Base-by-base conservation (phyloP, 2,113 vertebrate species). In the Syrmaticus mikado region DNA sequence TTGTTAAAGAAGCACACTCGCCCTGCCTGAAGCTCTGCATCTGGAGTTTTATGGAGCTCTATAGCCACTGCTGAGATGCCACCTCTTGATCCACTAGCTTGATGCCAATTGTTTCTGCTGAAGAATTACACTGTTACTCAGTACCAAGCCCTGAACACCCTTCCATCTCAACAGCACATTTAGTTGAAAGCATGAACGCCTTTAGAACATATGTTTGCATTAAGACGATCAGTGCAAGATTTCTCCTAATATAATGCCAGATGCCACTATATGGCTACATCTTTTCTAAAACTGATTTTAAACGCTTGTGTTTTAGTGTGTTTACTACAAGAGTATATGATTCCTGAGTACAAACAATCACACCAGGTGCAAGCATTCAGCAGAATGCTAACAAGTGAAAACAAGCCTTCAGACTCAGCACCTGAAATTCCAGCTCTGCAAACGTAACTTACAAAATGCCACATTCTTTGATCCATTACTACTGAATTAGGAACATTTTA, bases 371-470 rank as follows among this genome's bases (percentile, higher is more conserved):
- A 67, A 55, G 75, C n/a, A 66, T 41, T 71, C 57, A 58, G 12
- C 16, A 76, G 77, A 93, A 86, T n/a, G 21, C 38, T 50, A 71
- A 74, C 65, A 72, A 34, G 34, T 80, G 22, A 75, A 86, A 87
- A 52, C 2, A 60, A 77, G 60, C 80, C 85, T 78, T 74, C 66
- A 66, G 67, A 90, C 64, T 64, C 79, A 83, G 61, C 65, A 77
- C 38, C 60, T 93, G 22, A 81, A 60, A 78, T 64, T 81, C 68
- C 90, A 93, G 32, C 65, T 91, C 82, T 74, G 50, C 68, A 83
- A 74, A 67, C 7, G 2, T 46, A 38, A 60, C 68, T 93, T 24
- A 57, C 28, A 62, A 27, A 27, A 27, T 3, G 7, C 32, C 30
- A 25, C 32, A 21, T 43, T 84, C 53, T 87, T 82, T 89, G 61